phyloP scores from a whole-genome alignment of 2,113 vertebrate genomes.

The Pteropus alecto region DNA sequence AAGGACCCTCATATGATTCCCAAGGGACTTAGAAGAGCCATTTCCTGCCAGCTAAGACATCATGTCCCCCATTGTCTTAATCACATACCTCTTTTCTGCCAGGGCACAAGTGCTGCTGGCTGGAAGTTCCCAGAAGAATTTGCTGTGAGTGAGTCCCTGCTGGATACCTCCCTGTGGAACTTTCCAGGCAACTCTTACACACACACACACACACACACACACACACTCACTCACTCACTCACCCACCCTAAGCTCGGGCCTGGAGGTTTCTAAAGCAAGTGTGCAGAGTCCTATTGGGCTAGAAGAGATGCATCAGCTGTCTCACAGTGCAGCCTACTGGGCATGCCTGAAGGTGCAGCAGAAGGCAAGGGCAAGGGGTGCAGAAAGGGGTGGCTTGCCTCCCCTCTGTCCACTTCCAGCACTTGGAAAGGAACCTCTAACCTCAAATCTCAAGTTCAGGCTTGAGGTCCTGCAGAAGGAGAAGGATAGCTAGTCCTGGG shows the following conservation, averaged over 20 bases:
- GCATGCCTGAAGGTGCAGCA: neutral
- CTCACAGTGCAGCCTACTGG: slow-evolving; percentile 60
- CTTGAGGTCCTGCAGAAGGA: neutral
- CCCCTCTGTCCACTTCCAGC: neutral
- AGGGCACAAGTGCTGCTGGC: neutral
- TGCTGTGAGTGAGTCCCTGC: neutral
- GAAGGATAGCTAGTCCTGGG: neutral
- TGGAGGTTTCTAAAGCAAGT: neutral
- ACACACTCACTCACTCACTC: neutral
- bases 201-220: neutral
- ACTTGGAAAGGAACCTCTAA: neutral
- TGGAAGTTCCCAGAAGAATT: neutral
- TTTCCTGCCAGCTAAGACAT: neutral
- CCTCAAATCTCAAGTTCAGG: neutral
- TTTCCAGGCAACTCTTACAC: neutral
- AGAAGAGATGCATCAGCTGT: neutral
- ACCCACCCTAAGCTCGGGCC: neutral
- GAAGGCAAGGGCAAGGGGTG: neutral
- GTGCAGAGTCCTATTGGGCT: neutral
- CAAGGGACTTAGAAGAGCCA: neutral
- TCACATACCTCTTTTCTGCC: neutral
- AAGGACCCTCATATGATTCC: neutral
- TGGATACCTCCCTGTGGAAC: neutral
- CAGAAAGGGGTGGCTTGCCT: neutral
- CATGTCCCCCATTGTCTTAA: neutral